Base-by-base conservation (phyloP, 2,888 invertebrate genomes). In the Mesorhabditis belari region DNA sequence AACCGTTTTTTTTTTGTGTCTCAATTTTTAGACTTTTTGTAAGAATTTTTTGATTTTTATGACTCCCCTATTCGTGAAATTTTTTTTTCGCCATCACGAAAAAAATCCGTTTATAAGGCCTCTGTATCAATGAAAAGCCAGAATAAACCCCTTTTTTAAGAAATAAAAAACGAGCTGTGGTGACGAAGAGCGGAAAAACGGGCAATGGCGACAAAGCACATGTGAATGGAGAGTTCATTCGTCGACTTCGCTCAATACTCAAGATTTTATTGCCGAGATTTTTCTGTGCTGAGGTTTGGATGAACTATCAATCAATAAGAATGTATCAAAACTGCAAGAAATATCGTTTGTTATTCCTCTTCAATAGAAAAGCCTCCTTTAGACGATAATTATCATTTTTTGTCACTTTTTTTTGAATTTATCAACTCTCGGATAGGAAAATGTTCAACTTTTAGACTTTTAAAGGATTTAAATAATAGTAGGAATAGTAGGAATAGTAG, bases 181-280 rank as follows among this genome's bases (percentile, higher is more conserved):
- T 21, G 25, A 12, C 17, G 58, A 49, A 64, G 63, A 59, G 58
- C 60, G 44, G 49, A 57, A 25, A 64, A 3, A 9, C 9, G 9
- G 12, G 27, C 21, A 1, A 5, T 3, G 9, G 25, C 1, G 27
- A 54, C 17, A 57, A 67, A 57, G 69, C 71, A 1, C 67, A 71
- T 49, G 71, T 71, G n/a, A 68, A 71, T 52, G 60, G 59, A 19
- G 67, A 62, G 4, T 77, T 77, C 56, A 53, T 77, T 50, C 49
- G 65, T 23, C 71, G 71, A 62, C 54, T 77, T 24, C 58, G 62
- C n/a, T 52, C 65, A 25, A 75, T 77, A 55, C 53, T 77, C 24
- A 70, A 69, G 50, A 76, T 77, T 57, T 69, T 77, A 54, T 61
- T 77, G 44, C 77, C 77, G 0, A 61, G 66, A 6, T 59, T 71